Conservation (phyloP, 2,797 vertebrate genomes). For the Poeciliopsis presidionis region DNA sequence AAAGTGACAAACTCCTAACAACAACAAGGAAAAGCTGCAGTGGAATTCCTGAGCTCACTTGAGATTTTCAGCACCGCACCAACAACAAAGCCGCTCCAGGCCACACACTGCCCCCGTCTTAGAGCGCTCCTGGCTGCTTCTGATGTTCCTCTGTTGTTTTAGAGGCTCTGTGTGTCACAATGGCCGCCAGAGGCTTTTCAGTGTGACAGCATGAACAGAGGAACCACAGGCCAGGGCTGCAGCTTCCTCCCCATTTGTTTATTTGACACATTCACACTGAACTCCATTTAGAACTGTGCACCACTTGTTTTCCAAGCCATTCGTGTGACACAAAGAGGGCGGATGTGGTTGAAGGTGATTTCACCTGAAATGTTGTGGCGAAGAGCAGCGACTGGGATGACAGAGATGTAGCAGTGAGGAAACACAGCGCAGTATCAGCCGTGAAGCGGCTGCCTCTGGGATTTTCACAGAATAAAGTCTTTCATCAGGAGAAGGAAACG, state of each 20-base stretch:
- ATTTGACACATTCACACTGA: constrained; percentile 30
- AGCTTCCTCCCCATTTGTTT: constrained; percentile 64
- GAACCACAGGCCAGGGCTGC: constrained; percentile 51
- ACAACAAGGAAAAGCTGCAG: constrained; percentile 3
- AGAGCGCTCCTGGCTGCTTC: constrained; percentile 53
- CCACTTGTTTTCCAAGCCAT: constrained; percentile 30
- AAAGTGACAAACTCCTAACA: constrained; percentile 5
- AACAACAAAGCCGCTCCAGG: constrained; percentile 56
- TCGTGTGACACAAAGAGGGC: constrained; percentile 37
- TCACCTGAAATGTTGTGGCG: background rate
- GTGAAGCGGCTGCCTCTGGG: background rate
- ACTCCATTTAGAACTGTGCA: constrained; percentile 4
- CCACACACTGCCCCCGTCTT: constrained; percentile 52
- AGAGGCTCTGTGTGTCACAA: constrained; percentile 64
- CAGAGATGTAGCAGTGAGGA: background rate
- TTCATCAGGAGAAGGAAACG: constrained; percentile 55
- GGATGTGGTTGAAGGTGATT: constrained; percentile 19
- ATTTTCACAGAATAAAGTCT: constrained; percentile 23
- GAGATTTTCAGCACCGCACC: constrained; percentile 46
- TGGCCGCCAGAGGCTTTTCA: constrained; percentile 55
- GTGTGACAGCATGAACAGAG: constrained; percentile 42
- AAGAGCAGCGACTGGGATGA: background rate
- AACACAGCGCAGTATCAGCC: background rate
- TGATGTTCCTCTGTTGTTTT: constrained; percentile 71
- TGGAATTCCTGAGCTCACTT: constrained; percentile 24